Conservation (phyloP, 2,888 invertebrate genomes). For the Actias luna region DNA sequence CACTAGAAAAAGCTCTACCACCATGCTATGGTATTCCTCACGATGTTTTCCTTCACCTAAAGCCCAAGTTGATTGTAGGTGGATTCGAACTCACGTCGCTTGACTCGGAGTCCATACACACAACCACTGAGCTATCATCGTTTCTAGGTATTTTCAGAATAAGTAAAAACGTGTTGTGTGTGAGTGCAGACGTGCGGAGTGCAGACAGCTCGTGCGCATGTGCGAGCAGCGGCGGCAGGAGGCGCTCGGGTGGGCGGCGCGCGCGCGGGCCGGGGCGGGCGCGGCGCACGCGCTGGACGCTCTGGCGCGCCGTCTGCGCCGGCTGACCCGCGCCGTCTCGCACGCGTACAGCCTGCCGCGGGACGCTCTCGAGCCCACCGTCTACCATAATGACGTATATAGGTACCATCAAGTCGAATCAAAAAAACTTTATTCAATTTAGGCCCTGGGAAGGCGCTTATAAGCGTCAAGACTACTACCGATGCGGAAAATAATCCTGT, state of each 20-base stretch:
- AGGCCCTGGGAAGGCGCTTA: too few species aligned
- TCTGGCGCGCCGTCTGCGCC: constrained; percentile 85
- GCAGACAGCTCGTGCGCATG: constrained; percentile 88
- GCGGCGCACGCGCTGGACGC: constrained; percentile 82
- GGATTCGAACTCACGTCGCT: too few species aligned
- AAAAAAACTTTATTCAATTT: neutral
- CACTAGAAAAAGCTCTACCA: too few species aligned
- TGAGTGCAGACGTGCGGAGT: constrained; percentile 85
- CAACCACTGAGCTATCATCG: too few species aligned
- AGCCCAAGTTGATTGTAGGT: too few species aligned
- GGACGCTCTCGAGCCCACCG: constrained; percentile 88
- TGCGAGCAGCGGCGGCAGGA: constrained; percentile 89
- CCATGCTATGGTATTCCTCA: too few species aligned
- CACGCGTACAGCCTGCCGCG: constrained; percentile 88
- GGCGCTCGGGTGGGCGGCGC: constrained; percentile 51
- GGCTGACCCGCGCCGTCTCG: constrained; percentile 87
- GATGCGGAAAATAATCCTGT: too few species aligned
- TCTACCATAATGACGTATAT: constrained; percentile 87
- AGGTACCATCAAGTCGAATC: constrained; percentile 6
- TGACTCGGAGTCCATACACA: too few species aligned
- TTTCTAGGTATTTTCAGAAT: too few species aligned
- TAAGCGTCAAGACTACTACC: too few species aligned
- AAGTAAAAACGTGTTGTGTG: neutral
- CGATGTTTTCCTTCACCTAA: too few species aligned
- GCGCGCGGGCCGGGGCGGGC: constrained; percentile 82